A percentile compares a stretch with the other conserved stretches of the same genome.
phyloP scores from a whole-genome alignment of 2,113 vertebrate genomes.

The Ciconia maguari region DNA sequence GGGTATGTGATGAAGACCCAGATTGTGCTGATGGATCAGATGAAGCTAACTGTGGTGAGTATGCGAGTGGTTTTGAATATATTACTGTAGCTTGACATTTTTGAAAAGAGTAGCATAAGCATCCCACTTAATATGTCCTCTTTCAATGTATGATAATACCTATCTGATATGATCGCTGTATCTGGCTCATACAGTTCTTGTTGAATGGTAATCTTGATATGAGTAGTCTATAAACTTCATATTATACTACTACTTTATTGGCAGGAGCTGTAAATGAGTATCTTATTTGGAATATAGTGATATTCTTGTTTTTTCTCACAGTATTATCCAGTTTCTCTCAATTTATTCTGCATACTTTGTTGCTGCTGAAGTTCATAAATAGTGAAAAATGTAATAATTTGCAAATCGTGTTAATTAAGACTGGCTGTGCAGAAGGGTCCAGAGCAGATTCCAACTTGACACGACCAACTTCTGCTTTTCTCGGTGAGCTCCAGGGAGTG shows the following conservation, averaged over 20 bases:
- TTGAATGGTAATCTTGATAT: neutral
- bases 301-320: neutral
- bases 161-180: neutral
- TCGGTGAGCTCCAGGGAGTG: neutral
- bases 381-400: neutral
- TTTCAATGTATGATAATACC: neutral
- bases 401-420: neutral
- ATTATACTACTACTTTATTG: neutral
- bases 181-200: neutral
- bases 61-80: neutral
- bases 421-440: neutral
- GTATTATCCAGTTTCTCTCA: neutral
- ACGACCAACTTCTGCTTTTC: neutral
- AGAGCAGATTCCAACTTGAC: neutral
- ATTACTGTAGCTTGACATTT: neutral
- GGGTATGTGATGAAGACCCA: constrained; percentile 97
- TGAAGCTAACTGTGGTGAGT: constrained; percentile 96
- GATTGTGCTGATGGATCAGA: constrained; percentile 97
- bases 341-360: neutral
- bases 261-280: neutral
- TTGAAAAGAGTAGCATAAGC: neutral
- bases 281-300: neutral
- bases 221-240: neutral
- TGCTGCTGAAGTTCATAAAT: neutral
- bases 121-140: neutral